Conservation (phyloP, 1,140 invertebrate species). For the Archegozetes longisetosus region DNA sequence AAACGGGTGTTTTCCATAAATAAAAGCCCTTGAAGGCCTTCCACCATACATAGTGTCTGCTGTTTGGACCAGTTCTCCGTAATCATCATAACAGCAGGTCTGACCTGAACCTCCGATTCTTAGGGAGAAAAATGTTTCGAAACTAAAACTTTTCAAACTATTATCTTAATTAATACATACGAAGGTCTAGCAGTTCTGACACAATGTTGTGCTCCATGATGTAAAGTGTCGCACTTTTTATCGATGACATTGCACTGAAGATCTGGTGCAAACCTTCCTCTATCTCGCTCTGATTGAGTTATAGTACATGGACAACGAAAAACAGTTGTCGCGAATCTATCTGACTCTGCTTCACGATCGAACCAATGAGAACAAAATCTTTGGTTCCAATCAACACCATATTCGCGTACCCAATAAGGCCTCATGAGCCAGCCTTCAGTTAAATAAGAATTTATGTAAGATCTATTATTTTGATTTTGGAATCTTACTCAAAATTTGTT, state of each 20-base stretch:
- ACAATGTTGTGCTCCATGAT: constrained; percentile 74
- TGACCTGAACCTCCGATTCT: constrained; percentile 69
- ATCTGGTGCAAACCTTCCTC: constrained; percentile 79
- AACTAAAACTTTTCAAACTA: constrained; percentile 1
- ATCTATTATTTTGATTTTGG: too few relatives aligned
- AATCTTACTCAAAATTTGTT: too few relatives aligned
- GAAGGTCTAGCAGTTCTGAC: constrained; percentile 75
- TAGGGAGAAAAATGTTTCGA: neutral
- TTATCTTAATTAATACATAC: constrained; percentile 37
- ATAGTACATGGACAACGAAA: constrained; percentile 75
- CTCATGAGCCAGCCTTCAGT: constrained; percentile 68
- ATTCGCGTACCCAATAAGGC: constrained; percentile 59
- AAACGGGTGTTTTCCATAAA: constrained; percentile 23
- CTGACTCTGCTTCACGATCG: constrained; percentile 59
- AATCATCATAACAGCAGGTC: constrained; percentile 89
- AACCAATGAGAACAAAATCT: constrained; percentile 73
- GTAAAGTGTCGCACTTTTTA: constrained; percentile 69
- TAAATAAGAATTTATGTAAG: too few relatives aligned
- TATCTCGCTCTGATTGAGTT: constrained; percentile 72
- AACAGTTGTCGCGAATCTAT: constrained; percentile 65
- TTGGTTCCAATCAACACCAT: constrained; percentile 59
- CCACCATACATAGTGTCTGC: constrained; percentile 91
- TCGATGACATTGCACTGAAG: constrained; percentile 69
- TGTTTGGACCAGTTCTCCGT: constrained; percentile 73
- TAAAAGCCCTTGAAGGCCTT: constrained; percentile 52